A percentile compares a stretch with the other conserved stretches of the same genome.
phyloP scores from a whole-genome alignment of 2,113 vertebrate species.

The Menidia beryllina region DNA sequence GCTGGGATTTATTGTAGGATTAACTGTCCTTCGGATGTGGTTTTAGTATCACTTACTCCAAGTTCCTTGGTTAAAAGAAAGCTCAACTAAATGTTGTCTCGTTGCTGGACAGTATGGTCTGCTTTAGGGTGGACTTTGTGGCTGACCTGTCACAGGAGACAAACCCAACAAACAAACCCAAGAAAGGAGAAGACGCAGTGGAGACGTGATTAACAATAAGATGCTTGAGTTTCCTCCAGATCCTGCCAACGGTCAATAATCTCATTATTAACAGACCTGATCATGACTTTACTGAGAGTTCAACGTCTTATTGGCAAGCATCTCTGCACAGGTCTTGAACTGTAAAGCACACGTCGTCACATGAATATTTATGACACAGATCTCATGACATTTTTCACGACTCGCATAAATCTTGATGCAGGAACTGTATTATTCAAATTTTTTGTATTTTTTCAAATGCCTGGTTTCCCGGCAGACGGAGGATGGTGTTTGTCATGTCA shows the following conservation, averaged over 20 bases:
- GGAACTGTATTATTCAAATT: neutral
- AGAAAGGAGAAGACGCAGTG: constrained; percentile 5
- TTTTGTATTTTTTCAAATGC: constrained; percentile 35
- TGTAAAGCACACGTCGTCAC: neutral
- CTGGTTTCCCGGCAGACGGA: neutral
- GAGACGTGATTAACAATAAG: constrained; percentile 54
- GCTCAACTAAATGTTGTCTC: too few species aligned
- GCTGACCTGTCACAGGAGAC: constrained; percentile 45
- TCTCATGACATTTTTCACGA: neutral
- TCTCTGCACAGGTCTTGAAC: constrained; percentile 3
- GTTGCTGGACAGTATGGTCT: too few species aligned
- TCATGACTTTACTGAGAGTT: constrained; percentile 10
- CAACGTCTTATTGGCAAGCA: constrained; percentile 9
- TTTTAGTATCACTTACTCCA: too few species aligned
- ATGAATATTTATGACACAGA: constrained; percentile 24
- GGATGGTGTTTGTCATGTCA: constrained; percentile 49
- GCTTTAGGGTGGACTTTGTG: neutral
- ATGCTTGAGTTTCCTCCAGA: constrained; percentile 30
- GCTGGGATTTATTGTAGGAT: too few species aligned
- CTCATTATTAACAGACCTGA: constrained; percentile 25
- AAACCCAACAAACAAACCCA: constrained; percentile 53
- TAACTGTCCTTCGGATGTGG: too few species aligned
- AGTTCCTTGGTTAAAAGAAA: too few species aligned
- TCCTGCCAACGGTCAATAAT: constrained; percentile 51
- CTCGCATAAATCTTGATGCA: constrained; percentile 29